Evolutionary conservation across 1,140 invertebrate species (phyloP), one percentile per base, ranked within the genome.

Genomic region (Drosophila micromelanica): DNA sequence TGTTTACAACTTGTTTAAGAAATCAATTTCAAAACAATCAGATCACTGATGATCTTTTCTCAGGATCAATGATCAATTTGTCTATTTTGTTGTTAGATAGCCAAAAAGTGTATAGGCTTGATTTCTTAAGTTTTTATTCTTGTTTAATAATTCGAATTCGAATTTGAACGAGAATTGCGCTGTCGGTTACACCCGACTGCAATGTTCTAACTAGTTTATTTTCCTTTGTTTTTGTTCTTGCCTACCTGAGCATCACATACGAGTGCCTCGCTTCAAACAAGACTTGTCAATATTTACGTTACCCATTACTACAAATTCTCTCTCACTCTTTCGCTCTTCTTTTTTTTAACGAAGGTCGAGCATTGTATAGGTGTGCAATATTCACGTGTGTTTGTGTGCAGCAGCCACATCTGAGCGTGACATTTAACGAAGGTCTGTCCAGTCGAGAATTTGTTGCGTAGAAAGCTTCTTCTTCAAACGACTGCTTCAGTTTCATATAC

Each of bases 241-340:
- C 37, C 57, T 52, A 23, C 43, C 69, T 46, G 48, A n/a, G 60
- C 55, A 30, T 61, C 59, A 38, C 64, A 57, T 55, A 13, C 42
- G 62, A 45, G 56, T 51, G 42, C 63, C 37, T 59, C 40, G 46
- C 54, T 49, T 30, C 30, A 38, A 20, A 13, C 61, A 54, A 20
- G 69, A 40, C 42, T 37, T 81, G 78, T 81, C 78, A 78, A 82
- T 81, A 64, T 80, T 81, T 81, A 64, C 54, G 52, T 72, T 57
- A 35, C 12, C 5, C 38, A 72, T 67, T 57, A 72, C 37, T 13
- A 42, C 42, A 43, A 30, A 42, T 51, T 15, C n/a, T 40, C 27
- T 48, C 37, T 32, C 23, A 13, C 37, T 64, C 60, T 37, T 32
- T 17, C 20, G 43, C 30, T 17, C 6, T 37, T 35, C 2, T 55